phyloP scores from a whole-genome alignment of 1,140 invertebrate genomes.

The Helicorthomorpha holstii region DNA sequence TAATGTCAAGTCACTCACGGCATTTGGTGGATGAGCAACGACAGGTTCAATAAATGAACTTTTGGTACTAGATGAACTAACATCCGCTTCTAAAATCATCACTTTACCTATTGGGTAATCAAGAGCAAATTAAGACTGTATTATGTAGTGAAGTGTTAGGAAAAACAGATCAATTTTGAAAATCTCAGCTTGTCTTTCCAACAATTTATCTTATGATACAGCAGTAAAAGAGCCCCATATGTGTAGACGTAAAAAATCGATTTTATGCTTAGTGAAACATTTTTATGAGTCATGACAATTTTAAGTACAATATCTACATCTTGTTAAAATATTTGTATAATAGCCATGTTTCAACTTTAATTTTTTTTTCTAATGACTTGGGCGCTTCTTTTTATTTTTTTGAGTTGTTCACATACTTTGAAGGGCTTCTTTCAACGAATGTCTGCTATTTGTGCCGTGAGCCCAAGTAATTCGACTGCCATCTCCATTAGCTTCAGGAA shows the following conservation, averaged over 20 bases:
- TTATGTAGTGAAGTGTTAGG: background rate
- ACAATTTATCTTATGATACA: no score
- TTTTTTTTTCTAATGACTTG: no score
- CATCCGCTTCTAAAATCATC: constrained; percentile 76
- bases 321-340: background rate
- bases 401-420: no score
- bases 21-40: constrained; percentile 67
- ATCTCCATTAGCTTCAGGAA: constrained; percentile 5
- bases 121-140: background rate
- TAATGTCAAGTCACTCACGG: constrained; percentile 53
- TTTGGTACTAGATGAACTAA: constrained; percentile 30
- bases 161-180: no score
- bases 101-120: constrained; percentile 33
- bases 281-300: no score
- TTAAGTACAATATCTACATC: background rate
- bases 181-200: no score
- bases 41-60: constrained; percentile 41
- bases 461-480: constrained; percentile 46
- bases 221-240: no score
- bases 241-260: no score
- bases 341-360: background rate
- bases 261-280: no score
- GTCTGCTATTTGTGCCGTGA: constrained; percentile 57
- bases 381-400: no score
- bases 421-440: constrained; percentile 40